phyloP scores from a whole-genome alignment of 1,140 invertebrate genomes.

The Dreissena polymorpha region DNA sequence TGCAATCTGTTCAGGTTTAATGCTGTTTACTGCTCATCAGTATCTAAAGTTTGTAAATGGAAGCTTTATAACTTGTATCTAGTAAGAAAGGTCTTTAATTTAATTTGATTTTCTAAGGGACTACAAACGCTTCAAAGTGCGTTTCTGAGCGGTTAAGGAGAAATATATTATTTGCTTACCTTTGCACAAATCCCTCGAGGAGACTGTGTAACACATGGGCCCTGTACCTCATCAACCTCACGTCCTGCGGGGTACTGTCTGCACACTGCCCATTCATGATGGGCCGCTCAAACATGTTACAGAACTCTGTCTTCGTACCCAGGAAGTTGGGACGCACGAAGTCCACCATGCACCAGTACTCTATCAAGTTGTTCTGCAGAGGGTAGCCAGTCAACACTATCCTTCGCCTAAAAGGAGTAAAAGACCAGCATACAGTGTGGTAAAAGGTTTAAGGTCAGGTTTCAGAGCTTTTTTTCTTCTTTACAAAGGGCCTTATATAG shows the following conservation, averaged over 20 bases:
- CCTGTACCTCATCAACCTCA: slow-evolving; percentile 96
- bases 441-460: no score
- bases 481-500: no score
- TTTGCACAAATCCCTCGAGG: slow-evolving; percentile 93
- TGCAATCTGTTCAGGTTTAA: no score
- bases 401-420: slow-evolving; percentile 82
- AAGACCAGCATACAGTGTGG: no score
- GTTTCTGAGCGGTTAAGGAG: no score
- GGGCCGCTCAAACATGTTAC: slow-evolving; percentile 84
- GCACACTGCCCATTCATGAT: slow-evolving; percentile 97
- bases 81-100: no score
- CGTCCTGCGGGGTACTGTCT: slow-evolving; percentile 94
- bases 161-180: slow-evolving; percentile 72
- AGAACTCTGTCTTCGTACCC: slow-evolving; percentile 95
- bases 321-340: slow-evolving; percentile 97
- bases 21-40: no score
- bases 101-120: no score
- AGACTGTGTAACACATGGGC: slow-evolving; percentile 97
- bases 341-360: slow-evolving; percentile 95
- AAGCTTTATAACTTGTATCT: no score
- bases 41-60: no score
- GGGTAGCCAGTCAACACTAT: slow-evolving; percentile 98
- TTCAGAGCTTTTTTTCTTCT: no score
- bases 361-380: slow-evolving; percentile 96
- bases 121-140: no score